phyloP scores from a whole-genome alignment of 2,888 invertebrate genomes.

The Spilosoma lubricipeda region DNA sequence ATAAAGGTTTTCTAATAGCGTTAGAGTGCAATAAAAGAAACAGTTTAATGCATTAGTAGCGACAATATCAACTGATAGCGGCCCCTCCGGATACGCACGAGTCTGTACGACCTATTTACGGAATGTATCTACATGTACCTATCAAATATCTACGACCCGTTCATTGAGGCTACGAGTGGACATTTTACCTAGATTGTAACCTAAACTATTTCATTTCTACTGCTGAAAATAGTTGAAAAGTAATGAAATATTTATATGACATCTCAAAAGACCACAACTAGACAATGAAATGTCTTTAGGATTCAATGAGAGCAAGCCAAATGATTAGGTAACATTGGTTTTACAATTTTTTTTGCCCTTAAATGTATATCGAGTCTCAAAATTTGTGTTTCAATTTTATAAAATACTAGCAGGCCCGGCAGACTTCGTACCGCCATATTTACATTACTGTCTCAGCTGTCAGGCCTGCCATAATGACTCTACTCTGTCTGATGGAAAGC shows the following conservation, averaged over 20 bases:
- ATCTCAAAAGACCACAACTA: background rate
- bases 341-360: too few relatives aligned
- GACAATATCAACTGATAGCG: conserved; percentile 65
- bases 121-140: conserved; percentile 47
- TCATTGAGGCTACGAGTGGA: conserved; percentile 54
- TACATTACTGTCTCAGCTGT: too few relatives aligned
- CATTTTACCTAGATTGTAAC: conserved; percentile 58
- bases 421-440: too few relatives aligned
- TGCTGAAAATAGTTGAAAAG: background rate
- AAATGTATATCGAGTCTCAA: too few relatives aligned
- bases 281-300: background rate
- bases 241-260: background rate
- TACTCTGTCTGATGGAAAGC: too few relatives aligned
- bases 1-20: conserved; percentile 48
- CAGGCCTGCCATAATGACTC: too few relatives aligned
- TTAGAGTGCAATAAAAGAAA: conserved; percentile 50
- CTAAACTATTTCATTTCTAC: conserved; percentile 24
- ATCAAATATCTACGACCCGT: conserved; percentile 49
- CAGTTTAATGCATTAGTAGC: conserved; percentile 69
- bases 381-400: too few relatives aligned
- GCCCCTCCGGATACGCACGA: conserved; percentile 77
- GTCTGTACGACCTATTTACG: conserved; percentile 75
- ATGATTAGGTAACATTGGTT: too few relatives aligned
- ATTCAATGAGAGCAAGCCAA: background rate
- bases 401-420: too few relatives aligned